Evolutionary conservation across 2,797 vertebrate species (phyloP), one percentile per base, ranked within the genome.

Genomic region (Lindbergichthys nudifrons): DNA sequence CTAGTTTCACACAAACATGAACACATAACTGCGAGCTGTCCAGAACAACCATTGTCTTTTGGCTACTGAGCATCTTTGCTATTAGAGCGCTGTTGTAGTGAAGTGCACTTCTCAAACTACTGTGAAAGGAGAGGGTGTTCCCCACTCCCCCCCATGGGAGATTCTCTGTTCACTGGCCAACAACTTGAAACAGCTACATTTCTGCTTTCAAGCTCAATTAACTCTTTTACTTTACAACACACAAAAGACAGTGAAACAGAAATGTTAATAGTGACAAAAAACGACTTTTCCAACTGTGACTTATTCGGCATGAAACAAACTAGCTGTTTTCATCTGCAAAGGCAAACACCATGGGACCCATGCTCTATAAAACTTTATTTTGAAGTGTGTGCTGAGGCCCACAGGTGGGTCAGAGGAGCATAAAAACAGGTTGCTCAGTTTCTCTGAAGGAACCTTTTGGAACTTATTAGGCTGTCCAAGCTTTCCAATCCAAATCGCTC

Each of bases 341-440:
- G 50, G 51, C 36, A 5, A 46, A 75, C 43, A 57, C 64, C 36
- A 36, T 12, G 50, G 65, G 75, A 60, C 56, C 19, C 63, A 59
- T 1, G 23, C 46, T 57, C 75, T 39, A 78, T 78, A 79, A 88
- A 87, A 86, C 61, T 69, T 79, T 72, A 80, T 82, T 81, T 77
- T 71, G 36, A 84, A 71, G 69, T 65, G 57, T 66, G 39, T 53
- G 57, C 26, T 10, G 14, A 51, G 53, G 30, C 45, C 74, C 39
- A 58, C 46, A 73, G 81, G 71, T 72, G 69, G 73, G 72, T 82
- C 53, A 78, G 47, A 21, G 3, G 58, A 67, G 67, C 11, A 21
- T 56, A 74, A 75, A 85, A 75, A 43, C 46, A 64, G 67, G 69
- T 80, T 43, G 30, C 36, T 47, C 41, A 0, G n/a, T 56, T 58